A percentile compares a stretch with the other conserved stretches of the same genome.
These are phyloP conservation scores for Dolichoris vasculosae DNA, from an alignment of 1,140 invertebrate genomes.

Conservation along the genomic window DNA sequence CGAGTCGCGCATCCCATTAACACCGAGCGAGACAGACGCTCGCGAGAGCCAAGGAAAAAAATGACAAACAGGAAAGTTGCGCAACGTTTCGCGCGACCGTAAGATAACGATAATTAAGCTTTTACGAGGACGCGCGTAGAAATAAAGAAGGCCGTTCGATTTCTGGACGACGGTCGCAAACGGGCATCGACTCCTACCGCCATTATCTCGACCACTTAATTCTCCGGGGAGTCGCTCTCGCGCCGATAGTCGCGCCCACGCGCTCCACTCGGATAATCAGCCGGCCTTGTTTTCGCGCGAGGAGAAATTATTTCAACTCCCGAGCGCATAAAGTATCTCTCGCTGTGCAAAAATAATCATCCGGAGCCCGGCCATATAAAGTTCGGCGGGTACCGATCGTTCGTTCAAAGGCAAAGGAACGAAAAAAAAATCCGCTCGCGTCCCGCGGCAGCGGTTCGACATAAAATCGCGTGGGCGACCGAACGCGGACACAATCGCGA, in stretches of 20 bases:
- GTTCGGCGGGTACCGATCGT: neutral
- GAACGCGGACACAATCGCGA: neutral
- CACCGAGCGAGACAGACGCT: too few species aligned
- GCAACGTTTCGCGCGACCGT: neutral
- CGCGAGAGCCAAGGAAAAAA: neutral
- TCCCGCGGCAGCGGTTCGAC: too few species aligned
- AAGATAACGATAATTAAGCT: slow-evolving; percentile 28
- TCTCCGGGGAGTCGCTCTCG: neutral
- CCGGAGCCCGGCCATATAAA: slow-evolving; percentile 6
- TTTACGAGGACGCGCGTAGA: slow-evolving; percentile 15
- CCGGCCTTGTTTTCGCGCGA: neutral
- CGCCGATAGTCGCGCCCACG: slow-evolving; percentile 36
- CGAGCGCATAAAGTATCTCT: slow-evolving; percentile 16
- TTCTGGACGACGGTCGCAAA: neutral
- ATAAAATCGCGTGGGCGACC: neutral
- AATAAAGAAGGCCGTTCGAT: neutral
- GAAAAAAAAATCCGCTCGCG: neutral
- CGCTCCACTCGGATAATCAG: slow-evolving; percentile 7
- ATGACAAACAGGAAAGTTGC: neutral
- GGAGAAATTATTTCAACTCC: slow-evolving; percentile 36
- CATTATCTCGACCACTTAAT: slow-evolving; percentile 60
- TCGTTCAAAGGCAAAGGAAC: neutral
- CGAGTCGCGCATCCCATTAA: neutral
- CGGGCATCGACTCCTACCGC: slow-evolving; percentile 44
- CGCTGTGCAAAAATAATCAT: slow-evolving; percentile 49